Evolutionary conservation across 2,113 vertebrate genomes (phyloP).

Genomic region (Gambusia holbrooki): DNA sequence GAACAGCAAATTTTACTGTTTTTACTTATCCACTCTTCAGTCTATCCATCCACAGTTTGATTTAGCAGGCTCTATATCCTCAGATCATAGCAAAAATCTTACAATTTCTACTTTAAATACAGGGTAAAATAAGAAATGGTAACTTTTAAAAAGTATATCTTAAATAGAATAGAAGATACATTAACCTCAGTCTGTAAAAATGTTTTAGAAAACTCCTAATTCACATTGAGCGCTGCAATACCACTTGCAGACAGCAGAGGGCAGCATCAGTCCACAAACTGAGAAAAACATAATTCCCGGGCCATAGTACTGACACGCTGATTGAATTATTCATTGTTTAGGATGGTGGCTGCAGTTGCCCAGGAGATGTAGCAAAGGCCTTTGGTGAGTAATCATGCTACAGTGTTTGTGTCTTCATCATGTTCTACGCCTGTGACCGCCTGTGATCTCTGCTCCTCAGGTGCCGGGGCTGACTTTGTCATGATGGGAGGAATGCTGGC

Average conservation of each 20-base stretch:
- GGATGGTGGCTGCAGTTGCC: conserved; percentile 98
- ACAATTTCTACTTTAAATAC: too few relatives aligned
- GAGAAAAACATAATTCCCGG: not conserved
- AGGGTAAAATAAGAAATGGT: too few relatives aligned
- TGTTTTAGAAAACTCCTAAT: not conserved
- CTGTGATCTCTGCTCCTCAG: conserved; percentile 66
- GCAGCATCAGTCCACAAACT: conserved; percentile 25
- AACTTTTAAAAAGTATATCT: not conserved
- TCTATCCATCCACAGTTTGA: too few relatives aligned
- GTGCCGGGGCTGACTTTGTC: conserved; percentile 96
- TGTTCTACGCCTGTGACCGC: not conserved
- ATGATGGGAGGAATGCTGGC: conserved; percentile 99
- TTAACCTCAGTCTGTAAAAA: not conserved
- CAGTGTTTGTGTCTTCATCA: not conserved
- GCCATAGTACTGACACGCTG: not conserved
- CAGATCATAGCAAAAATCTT: too few relatives aligned
- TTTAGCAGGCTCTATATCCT: too few relatives aligned
- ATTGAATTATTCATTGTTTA: conserved; percentile 48
- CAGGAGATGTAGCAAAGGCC: conserved; percentile 98
- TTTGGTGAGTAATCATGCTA: conserved; percentile 86
- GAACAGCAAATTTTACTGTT: not conserved
- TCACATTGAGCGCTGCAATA: not conserved
- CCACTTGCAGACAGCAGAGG: conserved; percentile 48
- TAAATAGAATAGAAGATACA: not conserved
- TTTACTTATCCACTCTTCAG: not conserved